Percentiles rank a stretch among this genome's conserved stretches.
Conservation (phyloP, 2,888 invertebrate genomes). For the Clunio marinus region DNA sequence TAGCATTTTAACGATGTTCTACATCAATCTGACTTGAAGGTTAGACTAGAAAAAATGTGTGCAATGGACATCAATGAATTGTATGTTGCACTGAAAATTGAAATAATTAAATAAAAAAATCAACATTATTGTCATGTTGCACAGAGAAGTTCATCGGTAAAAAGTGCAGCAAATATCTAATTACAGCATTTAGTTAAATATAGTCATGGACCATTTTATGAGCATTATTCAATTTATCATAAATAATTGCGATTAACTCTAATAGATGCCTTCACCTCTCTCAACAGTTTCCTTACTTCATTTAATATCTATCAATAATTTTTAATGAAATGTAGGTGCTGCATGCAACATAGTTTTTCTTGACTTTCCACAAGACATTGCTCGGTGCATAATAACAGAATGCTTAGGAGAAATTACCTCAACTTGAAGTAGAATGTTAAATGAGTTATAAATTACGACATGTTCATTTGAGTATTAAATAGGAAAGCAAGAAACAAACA, state of each 20-base stretch:
- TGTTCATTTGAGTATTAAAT: not conserved
- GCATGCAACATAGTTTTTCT: not conserved
- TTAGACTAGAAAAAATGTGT: too few relatives aligned
- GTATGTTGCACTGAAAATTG: slow-evolving; percentile 31
- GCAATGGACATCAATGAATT: slow-evolving; percentile 27
- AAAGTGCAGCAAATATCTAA: too few relatives aligned
- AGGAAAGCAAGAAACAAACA: not conserved
- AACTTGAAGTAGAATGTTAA: not conserved
- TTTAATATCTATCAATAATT: not conserved
- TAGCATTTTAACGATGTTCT: slow-evolving; percentile 32
- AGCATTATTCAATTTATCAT: slow-evolving; percentile 26
- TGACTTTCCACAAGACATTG: not conserved
- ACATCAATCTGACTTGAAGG: slow-evolving; percentile 12
- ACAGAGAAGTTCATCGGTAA: not conserved
- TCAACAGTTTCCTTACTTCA: not conserved
- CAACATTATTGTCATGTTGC: not conserved
- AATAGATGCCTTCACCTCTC: not conserved
- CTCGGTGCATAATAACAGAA: not conserved
- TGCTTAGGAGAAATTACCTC: not conserved
- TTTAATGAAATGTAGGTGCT: not conserved
- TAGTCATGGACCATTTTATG: not conserved
- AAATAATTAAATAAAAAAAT: slow-evolving; percentile 20
- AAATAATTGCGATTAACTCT: slow-evolving; percentile 33
- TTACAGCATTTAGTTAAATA: too few relatives aligned
- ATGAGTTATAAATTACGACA: not conserved